Base-by-base conservation (phyloP, 2,113 vertebrate species). In the Sphaerodactylus townsendi region DNA sequence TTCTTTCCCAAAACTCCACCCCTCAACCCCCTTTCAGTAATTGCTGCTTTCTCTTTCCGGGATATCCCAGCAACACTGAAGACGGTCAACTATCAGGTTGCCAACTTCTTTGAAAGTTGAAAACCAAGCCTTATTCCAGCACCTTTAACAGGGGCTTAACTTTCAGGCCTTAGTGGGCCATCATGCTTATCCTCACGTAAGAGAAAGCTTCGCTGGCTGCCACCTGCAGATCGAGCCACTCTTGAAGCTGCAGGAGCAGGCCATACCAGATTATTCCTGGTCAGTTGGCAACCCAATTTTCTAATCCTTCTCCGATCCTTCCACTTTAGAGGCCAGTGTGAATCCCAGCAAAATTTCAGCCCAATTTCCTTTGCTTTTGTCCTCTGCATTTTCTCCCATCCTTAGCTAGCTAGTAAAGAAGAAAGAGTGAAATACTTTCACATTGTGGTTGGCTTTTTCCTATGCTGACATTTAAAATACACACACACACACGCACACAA, bases 391-490 rank as follows among this genome's bases (percentile, higher is more conserved):
- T 28, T 35, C 44, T 72, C 14, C 77, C 59, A 10, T 1, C 59
- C 13, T n/a, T 9, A 10, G 46, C 75, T 41, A 15, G 21, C 2
- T 39, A 56, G 62, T 9, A 2, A 0, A 23, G 5, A 19, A 0
- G 1, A 46, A 37, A 0, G 5, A 68, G 44, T 35, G 35, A 21
- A 73, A 53, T 72, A 30, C 80, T 70, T 2, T 0, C 86, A 44
- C 0, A 0, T 8, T 48, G 73, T 48, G 84, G 41, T 76, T 88
- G 92, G 92, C 85, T 83, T 88, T 70, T 79, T 90, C 64, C 21
- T 41, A 74, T 91, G 93, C 95, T 93, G 91, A 94, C 92, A 90
- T 90, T 83, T 33, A 62, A 77, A 91, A 90, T 28, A 28, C 59
- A 62, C 59, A 62, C 59, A 91, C 19, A 56, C 53, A 56, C 53